Base-by-base conservation (phyloP, 2,113 vertebrate genomes). In the Eulemur rufifrons region DNA sequence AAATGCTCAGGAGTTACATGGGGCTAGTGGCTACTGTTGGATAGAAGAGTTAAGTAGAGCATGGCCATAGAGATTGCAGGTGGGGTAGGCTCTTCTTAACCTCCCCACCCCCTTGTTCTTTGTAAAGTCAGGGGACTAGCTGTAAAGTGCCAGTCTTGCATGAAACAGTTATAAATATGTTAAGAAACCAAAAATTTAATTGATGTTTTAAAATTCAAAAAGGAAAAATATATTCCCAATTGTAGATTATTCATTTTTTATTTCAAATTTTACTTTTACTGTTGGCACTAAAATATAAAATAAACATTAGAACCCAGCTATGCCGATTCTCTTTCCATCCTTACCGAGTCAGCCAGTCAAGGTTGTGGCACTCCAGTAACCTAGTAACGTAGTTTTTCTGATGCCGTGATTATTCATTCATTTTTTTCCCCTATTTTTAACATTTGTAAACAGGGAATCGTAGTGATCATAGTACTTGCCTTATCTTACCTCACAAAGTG, bases 161-260 rank as follows among this genome's bases (percentile, higher is more conserved):
- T 94, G 27, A 80, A 84, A 56, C 77, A 56, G 21, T 32, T 80
- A 13, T 34, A 21, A n/a, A 39, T 37, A 52, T 6, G 45, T 52
- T 56, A 56, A 76, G 52, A 45, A 82, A 61, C 47, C 82, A 34
- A 89, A 80, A 29, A 61, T 91, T 59, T 74, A 56, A 83, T 73
- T 90, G n/a, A 82, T 39, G 54, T 93, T 82, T 95, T 54, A 87
- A 90, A 94, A 93, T 82, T 54, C 27, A 80, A 37, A 52, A 56
- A 63, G 39, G 47, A 89, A 66, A 68, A 54, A 89, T 61, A 76
- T 11, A 45, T 11, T 20, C 25, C n/a, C 13, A 73, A n/a, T 87
- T 95, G 59, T 92, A 27, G 45, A 37, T 94, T 64, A 45, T 39
- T 50, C 18, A 12, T 32, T 83, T 63, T 88, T 20, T 85, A 63